Base-by-base conservation (phyloP, 1,140 invertebrate genomes). In the Neodiprion virginianus region DNA sequence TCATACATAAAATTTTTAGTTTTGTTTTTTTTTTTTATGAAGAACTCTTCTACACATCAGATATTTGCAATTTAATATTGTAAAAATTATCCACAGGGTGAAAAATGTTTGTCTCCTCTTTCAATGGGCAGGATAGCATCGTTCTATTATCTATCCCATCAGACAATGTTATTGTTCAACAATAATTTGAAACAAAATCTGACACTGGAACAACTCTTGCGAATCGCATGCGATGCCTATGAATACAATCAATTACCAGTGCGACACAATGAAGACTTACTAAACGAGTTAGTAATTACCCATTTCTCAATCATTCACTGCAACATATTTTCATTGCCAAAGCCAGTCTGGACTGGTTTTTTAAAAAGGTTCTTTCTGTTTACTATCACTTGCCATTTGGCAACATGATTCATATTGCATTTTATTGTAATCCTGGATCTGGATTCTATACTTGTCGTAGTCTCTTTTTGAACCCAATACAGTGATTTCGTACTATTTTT, bases 241-340 rank as follows among this genome's bases (percentile, higher is more conserved):
- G 98, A 99, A 86, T 99, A 98, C 84, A 92, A 93, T 71, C 94
- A 98, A 82, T 90, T 99, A 68, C 99, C 99, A 1, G 98, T 99
- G 8, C 91, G 99, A 69, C 99, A 99, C 85, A 99, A 99, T 88
- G 99, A 99, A 89, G 98, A 99, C 87, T 89, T 95, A 75, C 89
- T 98, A 66, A 99, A 99, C 87, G 94, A 93, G 94, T 96, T 88
- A 84, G 84, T 87, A 48, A 61, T 69, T 12, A 69, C 53, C 73
- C 1, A 67, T n/a, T 67, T 72, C 17, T 53, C 48, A 65, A 8
- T 10, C 14, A n/a, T 66, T 21, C 61, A 66, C 14, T 66, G 14
- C 7, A 66, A 66, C 14, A 0, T 14, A n/a, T 66, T 67, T 1
- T 47, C 40, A 10, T 70, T 21, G 67, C 28, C 28, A 40, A 40